phyloP scores from a whole-genome alignment of 2,888 invertebrate species.

The Tetragonisca angustula region DNA sequence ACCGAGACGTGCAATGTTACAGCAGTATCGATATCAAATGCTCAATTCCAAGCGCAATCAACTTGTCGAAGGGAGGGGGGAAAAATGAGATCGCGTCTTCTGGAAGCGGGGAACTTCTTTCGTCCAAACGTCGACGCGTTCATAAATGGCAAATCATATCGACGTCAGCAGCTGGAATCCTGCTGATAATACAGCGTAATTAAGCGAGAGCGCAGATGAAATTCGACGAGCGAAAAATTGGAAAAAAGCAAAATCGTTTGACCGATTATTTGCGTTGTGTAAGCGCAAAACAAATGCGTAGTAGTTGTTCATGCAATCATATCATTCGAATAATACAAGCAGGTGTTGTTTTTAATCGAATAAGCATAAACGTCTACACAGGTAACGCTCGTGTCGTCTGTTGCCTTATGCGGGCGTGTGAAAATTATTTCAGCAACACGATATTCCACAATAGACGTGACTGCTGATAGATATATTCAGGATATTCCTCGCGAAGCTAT shows the following conservation, averaged over 20 bases:
- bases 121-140: not conserved
- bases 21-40: constrained; percentile 31
- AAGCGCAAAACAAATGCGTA: constrained; percentile 5
- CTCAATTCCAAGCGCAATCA: constrained; percentile 23
- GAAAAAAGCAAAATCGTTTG: constrained; percentile 5
- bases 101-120: constrained; percentile 17
- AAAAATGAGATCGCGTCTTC: constrained; percentile 4
- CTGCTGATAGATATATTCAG: not conserved
- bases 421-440: not conserved
- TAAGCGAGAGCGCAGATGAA: not conserved
- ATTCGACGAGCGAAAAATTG: not conserved
- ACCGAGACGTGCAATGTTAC: constrained; percentile 65
- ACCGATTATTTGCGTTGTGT: constrained; percentile 22
- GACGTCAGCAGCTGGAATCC: not conserved
- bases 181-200: not conserved
- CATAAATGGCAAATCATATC: not conserved
- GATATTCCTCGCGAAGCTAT: not conserved
- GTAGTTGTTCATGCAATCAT: constrained; percentile 43
- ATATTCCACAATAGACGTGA: not conserved
- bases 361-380: constrained; percentile 22
- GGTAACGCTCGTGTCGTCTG: constrained; percentile 27
- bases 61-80: not conserved
- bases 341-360: constrained; percentile 27
- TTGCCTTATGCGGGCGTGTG: not conserved
- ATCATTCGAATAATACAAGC: constrained; percentile 43